Evolutionary conservation across 2,113 vertebrate species (phyloP).

Genomic region (Athene cunicularia): DNA sequence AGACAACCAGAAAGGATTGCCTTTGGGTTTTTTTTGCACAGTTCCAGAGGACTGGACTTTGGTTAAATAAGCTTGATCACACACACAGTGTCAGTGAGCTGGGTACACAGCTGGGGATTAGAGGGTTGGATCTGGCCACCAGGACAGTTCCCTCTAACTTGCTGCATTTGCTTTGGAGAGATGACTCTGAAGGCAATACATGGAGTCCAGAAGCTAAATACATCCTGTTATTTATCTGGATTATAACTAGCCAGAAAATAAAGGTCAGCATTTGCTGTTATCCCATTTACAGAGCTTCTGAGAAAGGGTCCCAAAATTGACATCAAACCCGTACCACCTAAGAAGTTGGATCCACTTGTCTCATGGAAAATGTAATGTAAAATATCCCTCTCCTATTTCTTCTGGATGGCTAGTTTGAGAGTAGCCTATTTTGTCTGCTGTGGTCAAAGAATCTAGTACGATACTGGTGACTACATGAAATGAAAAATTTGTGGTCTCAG

Average conservation of each 20-base stretch:
- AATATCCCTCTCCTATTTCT: neutral
- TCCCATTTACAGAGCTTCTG: neutral
- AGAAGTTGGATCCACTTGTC: neutral
- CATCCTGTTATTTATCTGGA: neutral
- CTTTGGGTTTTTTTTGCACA: neutral
- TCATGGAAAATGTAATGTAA: neutral
- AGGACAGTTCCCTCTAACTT: neutral
- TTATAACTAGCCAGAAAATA: neutral
- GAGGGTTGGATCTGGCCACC: neutral
- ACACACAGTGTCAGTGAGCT: neutral
- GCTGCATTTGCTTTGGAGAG: neutral
- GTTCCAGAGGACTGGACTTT: neutral
- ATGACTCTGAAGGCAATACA: neutral
- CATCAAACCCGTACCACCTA: neutral
- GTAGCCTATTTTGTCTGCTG: neutral
- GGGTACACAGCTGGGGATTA: neutral
- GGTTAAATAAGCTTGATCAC: neutral
- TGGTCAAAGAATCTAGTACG: neutral
- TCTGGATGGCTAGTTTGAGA: neutral
- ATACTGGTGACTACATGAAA: neutral
- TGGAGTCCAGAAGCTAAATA: neutral
- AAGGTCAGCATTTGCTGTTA: neutral
- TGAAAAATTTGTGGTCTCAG: neutral
- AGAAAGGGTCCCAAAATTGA: neutral
- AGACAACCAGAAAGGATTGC: neutral